phyloP scores from a whole-genome alignment of 2,888 invertebrate genomes.

The Drosophila suboccidentalis region DNA sequence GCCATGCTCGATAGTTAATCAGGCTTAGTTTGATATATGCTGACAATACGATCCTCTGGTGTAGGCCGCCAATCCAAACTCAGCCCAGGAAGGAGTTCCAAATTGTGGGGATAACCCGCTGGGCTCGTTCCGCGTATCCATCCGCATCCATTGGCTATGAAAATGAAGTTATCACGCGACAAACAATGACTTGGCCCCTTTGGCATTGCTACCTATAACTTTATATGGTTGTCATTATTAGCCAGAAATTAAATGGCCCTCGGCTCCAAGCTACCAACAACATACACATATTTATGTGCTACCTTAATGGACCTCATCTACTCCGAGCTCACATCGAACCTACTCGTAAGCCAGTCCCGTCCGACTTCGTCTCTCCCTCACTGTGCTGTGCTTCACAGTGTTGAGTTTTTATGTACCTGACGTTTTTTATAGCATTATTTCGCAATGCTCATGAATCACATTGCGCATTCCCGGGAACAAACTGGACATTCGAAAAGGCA shows the following conservation, averaged over 20 bases:
- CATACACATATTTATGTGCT: constrained; percentile 74
- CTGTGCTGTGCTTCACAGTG: constrained; percentile 7
- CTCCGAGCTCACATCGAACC: constrained; percentile 32
- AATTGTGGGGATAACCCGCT: constrained; percentile 51
- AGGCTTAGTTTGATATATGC: constrained; percentile 82
- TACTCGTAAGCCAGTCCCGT: not conserved
- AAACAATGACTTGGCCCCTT: constrained; percentile 60
- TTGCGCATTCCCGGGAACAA: constrained; percentile 16
- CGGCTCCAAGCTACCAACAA: constrained; percentile 42
- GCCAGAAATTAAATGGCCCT: constrained; percentile 70
- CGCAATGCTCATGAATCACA: constrained; percentile 63
- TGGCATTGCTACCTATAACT: constrained; percentile 67
- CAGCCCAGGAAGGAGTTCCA: constrained; percentile 7
- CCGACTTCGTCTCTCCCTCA: not conserved
- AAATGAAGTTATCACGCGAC: constrained; percentile 81
- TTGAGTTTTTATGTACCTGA: constrained; percentile 49
- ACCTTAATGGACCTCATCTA: constrained; percentile 75
- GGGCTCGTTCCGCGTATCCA: constrained; percentile 59
- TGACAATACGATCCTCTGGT: constrained; percentile 72
- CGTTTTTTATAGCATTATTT: constrained; percentile 58
- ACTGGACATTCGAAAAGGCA: constrained; percentile 2
- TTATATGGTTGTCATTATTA: constrained; percentile 80
- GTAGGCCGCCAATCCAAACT: constrained; percentile 58
- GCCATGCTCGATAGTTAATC: constrained; percentile 77
- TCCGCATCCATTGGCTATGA: constrained; percentile 33